Evolutionary conservation across 2,888 invertebrate genomes (phyloP).

Genomic region (Chromoteleia sp.): DNA sequence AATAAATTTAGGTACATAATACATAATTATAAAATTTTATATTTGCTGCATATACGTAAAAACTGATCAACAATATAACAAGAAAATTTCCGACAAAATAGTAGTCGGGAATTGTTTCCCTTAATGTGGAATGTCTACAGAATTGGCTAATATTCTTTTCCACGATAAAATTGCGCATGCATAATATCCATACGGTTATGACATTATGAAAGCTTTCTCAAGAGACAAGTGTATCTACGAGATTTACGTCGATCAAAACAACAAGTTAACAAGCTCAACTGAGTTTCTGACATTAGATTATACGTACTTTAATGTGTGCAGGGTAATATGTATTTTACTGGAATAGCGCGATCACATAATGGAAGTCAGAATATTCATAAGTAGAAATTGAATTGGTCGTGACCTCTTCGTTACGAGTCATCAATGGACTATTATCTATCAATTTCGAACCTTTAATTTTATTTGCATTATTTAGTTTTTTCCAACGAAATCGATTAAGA

Average conservation of each 20-base stretch:
- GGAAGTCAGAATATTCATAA: constrained; percentile 38
- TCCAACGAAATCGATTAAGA: constrained; percentile 10
- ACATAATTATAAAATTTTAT: too few relatives aligned
- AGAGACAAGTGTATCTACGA: constrained; percentile 39
- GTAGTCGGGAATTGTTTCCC: too few relatives aligned
- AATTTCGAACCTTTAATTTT: constrained; percentile 21
- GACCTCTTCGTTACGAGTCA: constrained; percentile 10
- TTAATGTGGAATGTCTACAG: too few relatives aligned
- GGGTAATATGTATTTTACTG: constrained; percentile 32
- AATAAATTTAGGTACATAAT: too few relatives aligned
- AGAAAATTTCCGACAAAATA: too few relatives aligned
- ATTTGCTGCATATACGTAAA: too few relatives aligned
- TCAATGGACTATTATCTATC: constrained; percentile 31
- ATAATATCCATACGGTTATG: constrained; percentile 31
- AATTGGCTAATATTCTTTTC: constrained; percentile 1
- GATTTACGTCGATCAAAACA: constrained; percentile 57
- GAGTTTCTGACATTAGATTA: constrained; percentile 48
- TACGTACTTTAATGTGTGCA: constrained; percentile 33
- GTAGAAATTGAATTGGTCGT: constrained; percentile 43
- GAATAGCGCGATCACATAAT: constrained; percentile 37
- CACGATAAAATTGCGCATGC: neutral
- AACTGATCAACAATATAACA: too few relatives aligned
- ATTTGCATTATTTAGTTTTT: constrained; percentile 17
- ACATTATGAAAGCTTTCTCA: constrained; percentile 34
- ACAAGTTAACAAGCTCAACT: constrained; percentile 53